Evolutionary conservation across 2,113 vertebrate genomes (phyloP), one percentile per base, ranked within the genome.

Genomic region (Macheiramphus alcinus): DNA sequence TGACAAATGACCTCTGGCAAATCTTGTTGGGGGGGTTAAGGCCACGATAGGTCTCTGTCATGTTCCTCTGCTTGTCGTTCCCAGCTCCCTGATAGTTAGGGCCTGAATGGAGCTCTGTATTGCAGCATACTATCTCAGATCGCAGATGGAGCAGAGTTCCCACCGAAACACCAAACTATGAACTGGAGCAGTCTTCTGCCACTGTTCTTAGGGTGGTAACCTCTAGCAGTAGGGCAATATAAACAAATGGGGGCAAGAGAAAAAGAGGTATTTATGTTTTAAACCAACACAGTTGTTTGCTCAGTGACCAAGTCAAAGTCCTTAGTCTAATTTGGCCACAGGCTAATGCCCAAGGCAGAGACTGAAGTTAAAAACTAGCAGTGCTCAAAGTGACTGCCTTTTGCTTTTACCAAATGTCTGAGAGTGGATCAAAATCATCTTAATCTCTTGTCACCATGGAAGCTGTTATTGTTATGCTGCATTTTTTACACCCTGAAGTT

Each of bases 101-200:
- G 89, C 21, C 18, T 32, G 9, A 56, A 6, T 6, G 18, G 55
- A 29, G 0, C 11, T 78, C n/a, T 1, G 0, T 83, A 9, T 16
- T 55, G 65, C 11, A 3, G 42, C 29, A 71, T 59, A 40, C 45
- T 29, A 25, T 50, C 50, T 90, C 14, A 38, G 32, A 13, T 84
- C 38, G 40, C 5, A 9, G 20, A 3, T 31, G 34, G 65, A 93
- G 8, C n/a, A 67, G 32, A 43, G 36, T 43, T 93, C 52, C 36
- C 31, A 47, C 14, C 8, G 10, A 48, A 91, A 55, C 59, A 63
- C 22, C 16, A 47, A 63, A 18, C 27, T 38, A 1, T 81, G 76
- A 86, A 23, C 10, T 21, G 21, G 16, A 75, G 4, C 53, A 68
- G 53, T 72, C 16, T 45, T 78, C 56, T 84, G 40, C 47, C 4